Evolutionary conservation across 2,797 vertebrate genomes (phyloP).

Genomic region (Tenualosa ilisha): DNA sequence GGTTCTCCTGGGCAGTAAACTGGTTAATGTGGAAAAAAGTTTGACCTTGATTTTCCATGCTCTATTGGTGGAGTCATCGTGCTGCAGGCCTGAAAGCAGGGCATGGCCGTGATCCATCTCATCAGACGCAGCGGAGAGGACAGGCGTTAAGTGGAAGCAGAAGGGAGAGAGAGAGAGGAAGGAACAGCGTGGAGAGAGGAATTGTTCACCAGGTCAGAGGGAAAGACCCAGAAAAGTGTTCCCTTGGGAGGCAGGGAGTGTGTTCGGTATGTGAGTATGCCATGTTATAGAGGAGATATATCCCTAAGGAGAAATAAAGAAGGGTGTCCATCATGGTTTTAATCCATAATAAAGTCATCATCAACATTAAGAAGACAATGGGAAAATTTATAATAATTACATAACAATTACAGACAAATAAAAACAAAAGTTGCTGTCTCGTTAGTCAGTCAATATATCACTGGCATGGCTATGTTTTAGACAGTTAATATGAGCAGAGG

Average conservation of each 20-base stretch:
- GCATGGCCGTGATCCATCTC: constrained; percentile 22
- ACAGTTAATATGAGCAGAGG: constrained; percentile 50
- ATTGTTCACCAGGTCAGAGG: constrained; percentile 51
- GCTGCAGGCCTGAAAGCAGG: constrained; percentile 41
- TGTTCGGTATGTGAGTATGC: background rate
- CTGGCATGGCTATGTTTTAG: constrained; percentile 50
- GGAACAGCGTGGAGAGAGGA: constrained; percentile 18
- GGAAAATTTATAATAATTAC: background rate
- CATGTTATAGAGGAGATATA: background rate
- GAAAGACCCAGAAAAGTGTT: constrained; percentile 36
- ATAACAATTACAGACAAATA: background rate
- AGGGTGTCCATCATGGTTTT: background rate
- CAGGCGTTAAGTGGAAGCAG: constrained; percentile 42
- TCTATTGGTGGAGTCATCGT: constrained; percentile 54
- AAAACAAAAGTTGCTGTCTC: background rate
- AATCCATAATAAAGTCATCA: background rate
- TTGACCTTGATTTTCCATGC: constrained; percentile 69
- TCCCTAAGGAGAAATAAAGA: background rate
- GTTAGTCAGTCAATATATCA: background rate
- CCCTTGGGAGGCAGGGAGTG: constrained; percentile 23
- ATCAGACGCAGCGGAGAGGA: constrained; percentile 21
- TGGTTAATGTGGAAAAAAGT: constrained; percentile 71
- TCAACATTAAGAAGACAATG: background rate
- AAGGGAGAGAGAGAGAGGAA: constrained; percentile 24
- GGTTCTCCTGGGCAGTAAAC: constrained; percentile 60